phyloP scores from a whole-genome alignment of 2,113 vertebrate genomes.

The Tachysurus fulvidraco region DNA sequence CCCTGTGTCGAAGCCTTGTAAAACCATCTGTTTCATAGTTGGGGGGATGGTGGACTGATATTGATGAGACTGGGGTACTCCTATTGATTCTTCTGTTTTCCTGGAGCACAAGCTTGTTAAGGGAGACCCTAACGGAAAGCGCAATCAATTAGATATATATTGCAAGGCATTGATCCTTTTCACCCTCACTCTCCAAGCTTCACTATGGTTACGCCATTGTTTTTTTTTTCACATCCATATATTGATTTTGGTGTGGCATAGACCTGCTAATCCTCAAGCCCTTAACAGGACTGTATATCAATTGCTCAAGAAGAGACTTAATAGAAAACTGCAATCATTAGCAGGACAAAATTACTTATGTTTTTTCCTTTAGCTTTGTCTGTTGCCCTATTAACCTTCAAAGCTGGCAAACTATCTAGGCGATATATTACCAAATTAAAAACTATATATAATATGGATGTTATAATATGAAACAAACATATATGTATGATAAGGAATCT shows the following conservation, averaged over 20 bases:
- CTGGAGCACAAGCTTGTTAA: constrained; percentile 72
- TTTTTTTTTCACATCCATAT: constrained; percentile 67
- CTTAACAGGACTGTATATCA: constrained; percentile 53
- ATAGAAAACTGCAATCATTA: constrained; percentile 4
- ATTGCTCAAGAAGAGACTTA: constrained; percentile 25
- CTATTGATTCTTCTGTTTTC: constrained; percentile 76
- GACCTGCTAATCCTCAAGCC: constrained; percentile 67
- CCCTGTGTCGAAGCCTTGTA: constrained; percentile 14
- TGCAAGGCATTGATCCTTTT: constrained; percentile 73
- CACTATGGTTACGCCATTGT: constrained; percentile 65
- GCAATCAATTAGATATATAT: constrained; percentile 80
- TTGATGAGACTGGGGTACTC: constrained; percentile 74
- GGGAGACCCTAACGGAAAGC: constrained; percentile 70
- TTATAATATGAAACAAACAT: background rate
- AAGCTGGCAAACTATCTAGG: background rate
- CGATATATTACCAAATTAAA: background rate
- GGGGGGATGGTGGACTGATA: constrained; percentile 48
- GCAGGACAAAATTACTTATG: background rate
- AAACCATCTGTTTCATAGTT: constrained; percentile 29
- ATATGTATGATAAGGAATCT: background rate
- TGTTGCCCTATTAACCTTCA: background rate
- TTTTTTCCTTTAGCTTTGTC: background rate
- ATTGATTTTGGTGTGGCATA: constrained; percentile 71
- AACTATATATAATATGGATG: background rate
- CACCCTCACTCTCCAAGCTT: constrained; percentile 43